Conservation (phyloP, 2,113 vertebrate species). For the Chionodraco myersi region DNA sequence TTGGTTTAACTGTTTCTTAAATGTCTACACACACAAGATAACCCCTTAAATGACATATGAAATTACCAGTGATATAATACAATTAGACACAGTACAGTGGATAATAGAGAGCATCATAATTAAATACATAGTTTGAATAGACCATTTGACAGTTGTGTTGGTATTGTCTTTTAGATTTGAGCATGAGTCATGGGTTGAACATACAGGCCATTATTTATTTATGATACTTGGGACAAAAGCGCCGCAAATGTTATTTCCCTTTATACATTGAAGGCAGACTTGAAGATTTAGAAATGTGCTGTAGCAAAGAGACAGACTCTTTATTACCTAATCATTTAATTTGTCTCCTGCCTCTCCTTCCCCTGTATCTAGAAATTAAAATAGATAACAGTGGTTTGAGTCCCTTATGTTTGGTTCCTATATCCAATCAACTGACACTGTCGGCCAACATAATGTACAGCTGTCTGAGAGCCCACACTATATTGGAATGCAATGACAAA, state of each 20-base stretch:
- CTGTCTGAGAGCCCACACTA: slow-evolving; percentile 6
- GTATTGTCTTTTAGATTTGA: slow-evolving; percentile 8
- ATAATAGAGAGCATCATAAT: neutral
- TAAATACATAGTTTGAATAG: neutral
- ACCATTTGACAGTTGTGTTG: slow-evolving; percentile 3
- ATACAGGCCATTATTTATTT: neutral
- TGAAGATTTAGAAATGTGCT: neutral
- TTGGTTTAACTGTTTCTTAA: neutral
- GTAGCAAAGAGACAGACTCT: slow-evolving; percentile 6
- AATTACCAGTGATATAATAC: too few species aligned
- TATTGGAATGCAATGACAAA: neutral
- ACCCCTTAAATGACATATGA: neutral
- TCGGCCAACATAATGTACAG: slow-evolving; percentile 26
- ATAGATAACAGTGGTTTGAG: slow-evolving; percentile 3
- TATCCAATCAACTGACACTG: slow-evolving; percentile 26
- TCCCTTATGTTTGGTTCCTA: slow-evolving; percentile 22
- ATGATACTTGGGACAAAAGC: neutral
- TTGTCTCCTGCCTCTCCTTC: slow-evolving; percentile 21
- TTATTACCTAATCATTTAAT: slow-evolving; percentile 28
- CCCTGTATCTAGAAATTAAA: slow-evolving; percentile 38
- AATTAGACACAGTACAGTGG: neutral
- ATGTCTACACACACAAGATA: neutral
- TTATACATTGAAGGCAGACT: neutral
- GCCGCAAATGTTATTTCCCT: neutral
- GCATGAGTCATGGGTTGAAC: slow-evolving; percentile 24